Evolutionary conservation across 2,797 vertebrate genomes (phyloP), one percentile per base, ranked within the genome.

Genomic region (Enteromius argenteus): DNA sequence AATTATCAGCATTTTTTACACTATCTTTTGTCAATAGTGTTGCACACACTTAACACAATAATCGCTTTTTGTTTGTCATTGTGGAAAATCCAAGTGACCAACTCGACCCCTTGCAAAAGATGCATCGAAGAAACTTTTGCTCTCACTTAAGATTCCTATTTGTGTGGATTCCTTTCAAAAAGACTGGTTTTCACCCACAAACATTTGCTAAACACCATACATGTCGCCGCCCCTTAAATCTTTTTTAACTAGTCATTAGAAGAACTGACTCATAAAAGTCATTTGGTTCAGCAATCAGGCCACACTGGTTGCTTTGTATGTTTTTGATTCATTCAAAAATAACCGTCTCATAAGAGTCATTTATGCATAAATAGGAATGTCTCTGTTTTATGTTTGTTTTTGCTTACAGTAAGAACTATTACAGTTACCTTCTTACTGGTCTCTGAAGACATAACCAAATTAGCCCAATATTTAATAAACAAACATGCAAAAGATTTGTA

Each of bases 311-410:
- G 13, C 21, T 58, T 75, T 58, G 73, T 39, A 17, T 76, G 7
- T 58, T 58, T 56, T 56, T 39, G 11, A 56, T 37, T 56, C 11
- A 75, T 6, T n/a, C 2, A 35, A 74, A 74, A 74, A n/a, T 2
- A 73, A 46, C 42, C 3, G 2, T 75, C 11, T 75, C 4, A 13
- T 73, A 21, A 53, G 27, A 39, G 49, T 37, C 0, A 56, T 39
- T 75, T 75, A 11, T 53, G 30, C 46, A 56, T 75, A 3, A 39
- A 37, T 15, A 7, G 11, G 30, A 53, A 37, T 21, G 49, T 58
- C 32, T 39, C 32, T 39, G 35, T 39, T 76, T 76, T 58, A 53
- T 74, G 35, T 27, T 44, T 77, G 37, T 30, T 44, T 77, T 30
- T 62, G 8, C n/a, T 44, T 62, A 44, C 9, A 44, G 23, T 6